Base-by-base conservation (phyloP, 2,888 invertebrate genomes). In the Drosophila setosimentum region DNA sequence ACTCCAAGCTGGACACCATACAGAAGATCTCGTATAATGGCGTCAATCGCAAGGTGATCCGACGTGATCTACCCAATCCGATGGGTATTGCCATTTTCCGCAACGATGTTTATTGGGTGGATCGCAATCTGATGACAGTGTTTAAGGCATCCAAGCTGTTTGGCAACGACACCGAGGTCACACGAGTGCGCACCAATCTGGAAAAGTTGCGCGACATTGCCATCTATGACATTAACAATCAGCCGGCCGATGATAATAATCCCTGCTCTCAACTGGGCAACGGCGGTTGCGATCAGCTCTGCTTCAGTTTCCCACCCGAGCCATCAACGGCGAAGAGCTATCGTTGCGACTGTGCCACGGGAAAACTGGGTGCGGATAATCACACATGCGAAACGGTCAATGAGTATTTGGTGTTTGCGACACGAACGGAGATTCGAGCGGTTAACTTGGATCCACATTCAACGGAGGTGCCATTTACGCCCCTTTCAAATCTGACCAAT, bases 321-420 rank as follows among this genome's bases (percentile, higher is more conserved):
- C 87, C 92, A 3, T 91, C 94, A 16, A 57, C 0, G 93, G 94
- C 2, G 3, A 92, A 94, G 32, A 94, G 94, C 58, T 96, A 95
- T 80, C 95, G 94, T 40, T 99, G 99, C 92, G 97, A 97, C n/a
- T 99, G 99, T 92, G 97, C 99, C 0, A 96, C 97, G 0, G 99
- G 99, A 0, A 95, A 96, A 80, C 93, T 98, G 13, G 94, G 95
- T 0, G 91, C 94, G 0, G 95, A 94, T 67, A 94, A 95, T 0
- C 96, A 95, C 79, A 96, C 95, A 83, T 99, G 99, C 90, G 96
- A 96, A 74, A 95, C 95, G 5, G 96, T 97, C 0, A 95, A 97
- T 59, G 99, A 99, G 91, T 99, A 97, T 91, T 92, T 99, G 21
- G 96, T 99, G 1, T 99, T 98, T 91, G 97, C 98, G 0, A 99